Conservation (phyloP, 2,888 invertebrate genomes). For the Limnephilus auricula region DNA sequence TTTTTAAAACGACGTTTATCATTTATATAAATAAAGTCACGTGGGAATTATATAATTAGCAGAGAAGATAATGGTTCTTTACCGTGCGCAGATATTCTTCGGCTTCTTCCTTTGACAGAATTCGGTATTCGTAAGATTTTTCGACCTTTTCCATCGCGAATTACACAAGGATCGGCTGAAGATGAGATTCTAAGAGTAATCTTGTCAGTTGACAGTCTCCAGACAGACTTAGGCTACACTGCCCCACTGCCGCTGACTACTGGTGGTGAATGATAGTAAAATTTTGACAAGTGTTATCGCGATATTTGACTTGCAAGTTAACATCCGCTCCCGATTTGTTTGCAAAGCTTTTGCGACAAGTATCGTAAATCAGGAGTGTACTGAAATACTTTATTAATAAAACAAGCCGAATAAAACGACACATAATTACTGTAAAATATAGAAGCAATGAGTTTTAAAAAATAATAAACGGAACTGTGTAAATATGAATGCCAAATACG, state of each 20-base stretch:
- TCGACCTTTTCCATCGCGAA: background rate
- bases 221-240: slow-evolving; percentile 3
- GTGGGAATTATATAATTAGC: background rate
- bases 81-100: background rate
- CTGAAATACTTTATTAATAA: background rate
- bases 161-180: background rate
- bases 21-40: background rate
- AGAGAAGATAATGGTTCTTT: background rate
- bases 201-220: background rate
- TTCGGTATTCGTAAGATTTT: background rate
- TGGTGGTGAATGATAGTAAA: slow-evolving; percentile 10
- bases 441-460: too few relatives aligned
- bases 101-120: background rate
- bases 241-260: background rate
- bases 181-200: background rate
- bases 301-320: slow-evolving; percentile 47
- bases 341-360: slow-evolving; percentile 29
- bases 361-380: slow-evolving; percentile 21
- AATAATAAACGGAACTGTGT: too few relatives aligned
- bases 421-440: too few relatives aligned
- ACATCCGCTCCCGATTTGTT: slow-evolving; percentile 35
- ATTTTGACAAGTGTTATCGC: slow-evolving; percentile 42
- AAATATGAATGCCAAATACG: too few relatives aligned
- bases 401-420: background rate
- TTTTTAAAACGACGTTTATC: background rate